Evolutionary conservation across 2,888 invertebrate genomes (phyloP).

Genomic region (Xylota sylvarum): DNA sequence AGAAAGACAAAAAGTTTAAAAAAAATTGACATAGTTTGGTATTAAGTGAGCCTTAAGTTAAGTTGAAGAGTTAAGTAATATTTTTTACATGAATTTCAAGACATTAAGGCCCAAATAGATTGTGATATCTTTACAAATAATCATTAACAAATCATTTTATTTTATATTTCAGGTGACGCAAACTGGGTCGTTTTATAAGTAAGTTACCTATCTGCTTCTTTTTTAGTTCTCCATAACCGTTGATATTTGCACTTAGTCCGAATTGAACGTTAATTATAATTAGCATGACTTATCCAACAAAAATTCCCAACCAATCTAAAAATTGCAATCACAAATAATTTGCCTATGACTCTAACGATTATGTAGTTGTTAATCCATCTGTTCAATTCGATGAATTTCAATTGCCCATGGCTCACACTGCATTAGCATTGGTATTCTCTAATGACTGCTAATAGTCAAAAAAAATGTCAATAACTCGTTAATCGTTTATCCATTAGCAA

Average conservation of each 20-base stretch:
- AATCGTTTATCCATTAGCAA: conserved; percentile 46
- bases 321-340: background rate
- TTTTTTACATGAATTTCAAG: too few species aligned
- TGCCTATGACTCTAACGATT: background rate
- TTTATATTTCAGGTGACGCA: conserved; percentile 13
- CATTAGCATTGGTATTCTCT: conserved; percentile 16
- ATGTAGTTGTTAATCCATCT: background rate
- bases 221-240: background rate
- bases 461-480: conserved; percentile 29
- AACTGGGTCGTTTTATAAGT: background rate
- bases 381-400: conserved; percentile 3
- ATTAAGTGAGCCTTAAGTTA: too few species aligned
- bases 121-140: too few species aligned
- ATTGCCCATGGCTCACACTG: conserved; percentile 10
- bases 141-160: background rate
- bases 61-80: too few species aligned
- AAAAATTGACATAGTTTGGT: too few species aligned
- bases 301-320: background rate
- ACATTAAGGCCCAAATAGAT: too few species aligned
- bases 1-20: too few species aligned
- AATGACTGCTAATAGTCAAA: conserved; percentile 10
- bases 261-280: background rate
- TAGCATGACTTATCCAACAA: background rate
- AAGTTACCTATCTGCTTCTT: background rate
- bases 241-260: background rate